Percentiles rank a stretch among this genome's conserved stretches.
Evolutionary conservation across 2,888 invertebrate species (phyloP).

Genomic region (Sinelater perroti): DNA sequence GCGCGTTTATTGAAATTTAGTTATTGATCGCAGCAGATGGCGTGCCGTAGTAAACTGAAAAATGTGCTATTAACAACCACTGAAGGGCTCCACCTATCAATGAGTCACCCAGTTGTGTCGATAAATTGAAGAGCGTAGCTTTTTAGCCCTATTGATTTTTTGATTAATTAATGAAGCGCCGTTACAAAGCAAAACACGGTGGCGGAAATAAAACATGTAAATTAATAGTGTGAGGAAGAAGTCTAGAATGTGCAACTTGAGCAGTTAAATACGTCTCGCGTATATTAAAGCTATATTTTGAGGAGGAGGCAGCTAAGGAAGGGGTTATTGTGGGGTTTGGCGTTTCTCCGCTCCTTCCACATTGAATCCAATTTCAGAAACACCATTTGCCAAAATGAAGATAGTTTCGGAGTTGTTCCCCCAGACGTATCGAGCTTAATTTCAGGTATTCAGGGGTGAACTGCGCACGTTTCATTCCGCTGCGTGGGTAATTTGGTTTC

Average conservation of each 20-base stretch:
- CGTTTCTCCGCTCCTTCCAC: not conserved
- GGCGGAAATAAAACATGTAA: too few species aligned
- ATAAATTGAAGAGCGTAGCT: conserved; percentile 3
- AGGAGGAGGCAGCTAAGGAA: too few species aligned
- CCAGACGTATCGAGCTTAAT: not conserved
- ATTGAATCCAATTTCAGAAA: not conserved
- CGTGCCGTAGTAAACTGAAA: too few species aligned
- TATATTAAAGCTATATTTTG: too few species aligned
- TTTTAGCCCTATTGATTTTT: conserved; percentile 1
- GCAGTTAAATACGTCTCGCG: too few species aligned
- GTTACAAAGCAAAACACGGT: not conserved
- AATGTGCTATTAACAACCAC: conserved; percentile 1
- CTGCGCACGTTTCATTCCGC: conserved; percentile 1
- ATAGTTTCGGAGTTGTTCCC: not conserved
- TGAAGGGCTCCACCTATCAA: not conserved
- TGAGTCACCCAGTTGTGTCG: conserved; percentile 2
- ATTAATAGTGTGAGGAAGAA: too few species aligned
- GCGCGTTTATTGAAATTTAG: too few species aligned
- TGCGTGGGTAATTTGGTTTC: conserved; percentile 11
- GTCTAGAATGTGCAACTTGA: too few species aligned
- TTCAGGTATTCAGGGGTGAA: not conserved
- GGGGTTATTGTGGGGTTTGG: too few species aligned
- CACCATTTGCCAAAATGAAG: not conserved
- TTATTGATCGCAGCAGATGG: too few species aligned
- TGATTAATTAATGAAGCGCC: conserved; percentile 1